Evolutionary conservation across 2,113 vertebrate species (phyloP).

Genomic region (Acanthisitta chloris): DNA sequence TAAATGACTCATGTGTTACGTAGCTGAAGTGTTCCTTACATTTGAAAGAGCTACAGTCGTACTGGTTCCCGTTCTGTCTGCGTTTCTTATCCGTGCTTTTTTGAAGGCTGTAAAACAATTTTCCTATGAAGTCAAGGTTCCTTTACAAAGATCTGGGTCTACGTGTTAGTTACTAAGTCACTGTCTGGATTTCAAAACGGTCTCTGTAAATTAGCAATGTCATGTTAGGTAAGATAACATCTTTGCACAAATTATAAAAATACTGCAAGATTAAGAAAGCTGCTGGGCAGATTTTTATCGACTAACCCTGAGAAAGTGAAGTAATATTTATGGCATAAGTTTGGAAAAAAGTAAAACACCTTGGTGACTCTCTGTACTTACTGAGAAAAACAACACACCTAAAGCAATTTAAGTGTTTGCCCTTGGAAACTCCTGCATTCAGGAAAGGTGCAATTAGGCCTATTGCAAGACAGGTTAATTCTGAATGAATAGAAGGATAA

Average conservation of each 20-base stretch:
- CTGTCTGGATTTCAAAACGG: background rate
- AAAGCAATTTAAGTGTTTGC: background rate
- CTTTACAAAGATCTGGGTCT: background rate
- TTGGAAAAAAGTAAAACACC: background rate
- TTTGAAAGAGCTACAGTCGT: background rate
- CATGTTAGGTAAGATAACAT: background rate
- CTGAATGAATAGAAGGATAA: background rate
- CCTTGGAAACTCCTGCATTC: background rate
- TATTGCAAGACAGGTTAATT: background rate
- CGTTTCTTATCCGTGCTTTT: background rate
- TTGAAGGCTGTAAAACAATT: background rate
- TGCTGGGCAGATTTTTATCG: background rate
- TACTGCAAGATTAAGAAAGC: background rate
- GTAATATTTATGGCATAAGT: background rate
- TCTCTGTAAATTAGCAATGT: background rate
- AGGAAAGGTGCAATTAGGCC: background rate
- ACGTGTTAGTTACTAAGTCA: background rate
- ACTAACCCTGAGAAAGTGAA: background rate
- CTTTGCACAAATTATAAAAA: background rate
- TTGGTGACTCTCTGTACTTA: background rate
- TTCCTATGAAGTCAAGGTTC: background rate
- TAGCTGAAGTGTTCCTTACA: background rate
- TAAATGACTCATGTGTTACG: rapidly evolving
- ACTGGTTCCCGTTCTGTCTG: background rate
- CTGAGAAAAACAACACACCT: background rate